These are phyloP conservation scores for Elephas maximus DNA, from an alignment of 2,113 vertebrate species.

Conservation along the genomic window DNA sequence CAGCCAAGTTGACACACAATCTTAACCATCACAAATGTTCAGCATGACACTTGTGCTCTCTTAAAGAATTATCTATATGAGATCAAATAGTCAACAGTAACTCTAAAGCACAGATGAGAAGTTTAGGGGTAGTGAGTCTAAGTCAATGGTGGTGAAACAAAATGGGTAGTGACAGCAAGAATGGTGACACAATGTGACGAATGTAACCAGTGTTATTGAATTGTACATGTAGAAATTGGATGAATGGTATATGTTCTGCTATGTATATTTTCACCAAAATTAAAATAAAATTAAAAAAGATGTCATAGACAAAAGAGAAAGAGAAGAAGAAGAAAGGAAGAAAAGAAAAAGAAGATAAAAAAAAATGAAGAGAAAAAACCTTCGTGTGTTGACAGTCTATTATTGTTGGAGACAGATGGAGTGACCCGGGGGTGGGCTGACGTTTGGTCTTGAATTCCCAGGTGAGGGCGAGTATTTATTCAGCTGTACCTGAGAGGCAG, in stretches of 20 bases:
- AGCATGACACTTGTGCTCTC: not conserved
- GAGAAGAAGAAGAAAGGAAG: not conserved
- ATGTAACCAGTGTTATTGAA: not conserved
- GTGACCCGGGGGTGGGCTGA: not conserved
- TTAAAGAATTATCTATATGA: not conserved
- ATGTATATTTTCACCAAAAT: not conserved
- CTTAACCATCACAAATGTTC: not conserved
- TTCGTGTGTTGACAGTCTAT: not conserved
- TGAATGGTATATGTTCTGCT: not conserved
- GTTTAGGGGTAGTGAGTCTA: not conserved
- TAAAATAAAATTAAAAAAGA: not conserved
- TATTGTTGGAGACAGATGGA: not conserved
- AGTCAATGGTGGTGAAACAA: not conserved
- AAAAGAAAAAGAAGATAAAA: not conserved
- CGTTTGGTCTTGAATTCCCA: not conserved
- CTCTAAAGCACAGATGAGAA: not conserved
- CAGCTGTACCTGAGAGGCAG: accelerated
- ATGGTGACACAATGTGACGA: not conserved
- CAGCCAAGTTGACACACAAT: too few relatives aligned
- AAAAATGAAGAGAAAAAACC: not conserved
- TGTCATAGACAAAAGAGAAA: too few relatives aligned
- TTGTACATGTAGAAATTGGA: not conserved
- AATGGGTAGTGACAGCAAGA: not conserved
- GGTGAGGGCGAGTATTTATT: not conserved
- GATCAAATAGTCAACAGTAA: not conserved